Percentiles rank a stretch among this genome's conserved stretches.
These are phyloP conservation scores for Erpetoichthys calabaricus DNA, from an alignment of 2,797 vertebrate species.

Conservation along the genomic window DNA sequence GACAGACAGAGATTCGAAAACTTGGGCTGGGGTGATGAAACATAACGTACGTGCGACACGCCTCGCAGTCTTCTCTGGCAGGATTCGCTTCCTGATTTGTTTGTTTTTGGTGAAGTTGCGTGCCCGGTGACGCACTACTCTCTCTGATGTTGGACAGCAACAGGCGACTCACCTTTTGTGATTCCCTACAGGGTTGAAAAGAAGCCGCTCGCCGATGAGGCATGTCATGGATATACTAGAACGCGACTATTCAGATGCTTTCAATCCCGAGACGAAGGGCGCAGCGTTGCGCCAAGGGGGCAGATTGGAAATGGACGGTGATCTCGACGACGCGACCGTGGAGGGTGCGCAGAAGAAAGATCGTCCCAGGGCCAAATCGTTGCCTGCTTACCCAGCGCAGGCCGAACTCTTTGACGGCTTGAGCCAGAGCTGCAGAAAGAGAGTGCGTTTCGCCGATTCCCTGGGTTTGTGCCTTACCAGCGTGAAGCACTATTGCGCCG, in stretches of 20 bases:
- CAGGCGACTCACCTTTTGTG: constrained; percentile 1
- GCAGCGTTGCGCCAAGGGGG: too few relatives aligned
- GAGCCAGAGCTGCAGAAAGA: constrained; percentile 50
- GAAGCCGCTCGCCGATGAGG: not conserved
- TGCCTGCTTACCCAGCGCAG: constrained; percentile 44
- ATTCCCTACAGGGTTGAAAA: constrained; percentile 1
- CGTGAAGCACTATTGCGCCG: constrained; percentile 68
- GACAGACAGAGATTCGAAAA: too few relatives aligned
- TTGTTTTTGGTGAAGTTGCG: constrained; percentile 11
- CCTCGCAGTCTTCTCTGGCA: constrained; percentile 1
- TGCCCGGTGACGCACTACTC: constrained; percentile 17
- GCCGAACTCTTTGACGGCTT: constrained; percentile 24
- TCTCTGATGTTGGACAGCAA: constrained; percentile 9
- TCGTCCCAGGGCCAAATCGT: constrained; percentile 41
- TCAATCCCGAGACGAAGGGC: too few relatives aligned
- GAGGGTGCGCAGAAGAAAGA: constrained; percentile 16
- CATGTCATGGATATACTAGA: constrained; percentile 6
- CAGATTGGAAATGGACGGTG: too few relatives aligned
- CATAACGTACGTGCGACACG: not conserved
- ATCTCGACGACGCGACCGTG: too few relatives aligned
- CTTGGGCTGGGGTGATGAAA: too few relatives aligned
- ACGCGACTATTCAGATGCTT: too few relatives aligned
- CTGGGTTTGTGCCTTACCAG: constrained; percentile 68
- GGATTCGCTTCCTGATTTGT: constrained; percentile 10
- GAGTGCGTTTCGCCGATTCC: constrained; percentile 77